These are phyloP conservation scores for Damaliscus lunatus DNA, from an alignment of 2,113 vertebrate genomes.

Conservation along the genomic window DNA sequence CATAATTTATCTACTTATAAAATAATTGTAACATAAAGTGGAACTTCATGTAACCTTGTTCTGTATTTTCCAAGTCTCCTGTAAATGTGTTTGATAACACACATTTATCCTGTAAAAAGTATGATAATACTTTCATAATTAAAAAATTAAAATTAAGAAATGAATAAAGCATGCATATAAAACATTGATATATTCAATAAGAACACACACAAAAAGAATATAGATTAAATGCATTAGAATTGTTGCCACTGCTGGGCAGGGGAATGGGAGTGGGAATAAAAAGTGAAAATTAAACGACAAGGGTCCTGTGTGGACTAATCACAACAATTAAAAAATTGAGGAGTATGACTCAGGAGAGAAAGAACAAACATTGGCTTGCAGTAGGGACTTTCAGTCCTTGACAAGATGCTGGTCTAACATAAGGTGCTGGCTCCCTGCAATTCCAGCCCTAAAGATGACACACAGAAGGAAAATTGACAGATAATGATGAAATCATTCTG, in stretches of 20 bases:
- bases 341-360: not conserved
- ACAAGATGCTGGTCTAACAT: slow-evolving; percentile 32
- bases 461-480: not conserved
- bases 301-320: not conserved
- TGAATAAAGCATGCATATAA: not conserved
- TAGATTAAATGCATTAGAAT: not conserved
- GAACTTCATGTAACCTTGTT: not conserved
- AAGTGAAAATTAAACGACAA: not conserved
- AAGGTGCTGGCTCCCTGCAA: not conserved
- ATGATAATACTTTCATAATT: not conserved
- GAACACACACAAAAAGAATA: not conserved
- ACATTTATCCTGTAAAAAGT: not conserved
- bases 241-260: not conserved
- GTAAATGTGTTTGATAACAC: not conserved
- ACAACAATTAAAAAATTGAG: not conserved
- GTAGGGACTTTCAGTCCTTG: not conserved
- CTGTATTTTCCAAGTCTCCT: not conserved
- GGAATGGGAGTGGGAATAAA: not conserved
- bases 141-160: not conserved
- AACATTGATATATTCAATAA: not conserved
- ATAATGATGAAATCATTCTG: not conserved
- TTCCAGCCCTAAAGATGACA: not conserved
- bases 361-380: not conserved
- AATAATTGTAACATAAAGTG: not conserved
- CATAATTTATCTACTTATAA: not conserved